Evolutionary conservation across 2,113 vertebrate species (phyloP).

Genomic region (Campylorhamphus procurvoides): DNA sequence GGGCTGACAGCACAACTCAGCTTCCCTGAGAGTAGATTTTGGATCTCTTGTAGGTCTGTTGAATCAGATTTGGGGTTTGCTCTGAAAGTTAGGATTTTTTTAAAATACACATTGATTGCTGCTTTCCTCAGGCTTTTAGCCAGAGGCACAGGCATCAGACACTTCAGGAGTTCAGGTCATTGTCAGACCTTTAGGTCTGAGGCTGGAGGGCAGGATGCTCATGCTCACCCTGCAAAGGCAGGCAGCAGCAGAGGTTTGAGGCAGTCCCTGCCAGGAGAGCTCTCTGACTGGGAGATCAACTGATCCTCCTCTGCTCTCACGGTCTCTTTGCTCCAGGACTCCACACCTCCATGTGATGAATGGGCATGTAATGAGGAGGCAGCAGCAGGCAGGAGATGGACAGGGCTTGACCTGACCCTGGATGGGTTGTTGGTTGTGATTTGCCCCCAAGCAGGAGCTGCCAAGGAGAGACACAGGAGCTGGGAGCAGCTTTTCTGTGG

Average conservation of each 20-base stretch:
- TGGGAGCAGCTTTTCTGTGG: neutral
- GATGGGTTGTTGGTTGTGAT: neutral
- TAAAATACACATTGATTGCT: neutral
- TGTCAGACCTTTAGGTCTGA: neutral
- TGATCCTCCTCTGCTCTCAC: neutral
- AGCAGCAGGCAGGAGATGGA: neutral
- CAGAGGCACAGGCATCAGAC: neutral
- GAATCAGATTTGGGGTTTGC: neutral
- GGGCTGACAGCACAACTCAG: neutral
- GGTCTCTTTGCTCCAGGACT: neutral
- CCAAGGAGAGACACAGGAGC: neutral
- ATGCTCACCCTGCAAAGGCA: rapidly evolving
- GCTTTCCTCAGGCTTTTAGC: neutral
- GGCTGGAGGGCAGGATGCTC: neutral
- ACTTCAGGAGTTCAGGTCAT: neutral
- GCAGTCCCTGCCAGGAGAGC: neutral
- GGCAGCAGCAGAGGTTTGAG: neutral
- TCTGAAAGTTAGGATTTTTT: neutral
- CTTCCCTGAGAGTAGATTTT: neutral
- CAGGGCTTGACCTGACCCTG: neutral
- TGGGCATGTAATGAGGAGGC: neutral
- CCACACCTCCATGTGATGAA: neutral
- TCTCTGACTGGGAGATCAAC: neutral
- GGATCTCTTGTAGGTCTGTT: neutral
- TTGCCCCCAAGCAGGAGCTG: rapidly evolving